phyloP scores from a whole-genome alignment of 2,888 invertebrate species.

The Machimus atricapillus region DNA sequence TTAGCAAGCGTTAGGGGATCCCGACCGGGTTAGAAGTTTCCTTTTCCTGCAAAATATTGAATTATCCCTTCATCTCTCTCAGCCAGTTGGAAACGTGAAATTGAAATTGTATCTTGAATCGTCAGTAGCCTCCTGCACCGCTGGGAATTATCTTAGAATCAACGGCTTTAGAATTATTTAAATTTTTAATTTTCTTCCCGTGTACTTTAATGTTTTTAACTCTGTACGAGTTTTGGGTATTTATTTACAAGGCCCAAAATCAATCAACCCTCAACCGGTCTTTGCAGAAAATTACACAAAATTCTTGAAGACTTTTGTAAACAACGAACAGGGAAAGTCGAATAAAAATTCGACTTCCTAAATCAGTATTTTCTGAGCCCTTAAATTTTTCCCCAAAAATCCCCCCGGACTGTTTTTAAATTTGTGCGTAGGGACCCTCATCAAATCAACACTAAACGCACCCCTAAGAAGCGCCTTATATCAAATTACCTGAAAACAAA shows the following conservation, averaged over 20 bases:
- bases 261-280: background rate
- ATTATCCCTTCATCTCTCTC: slow-evolving; percentile 35
- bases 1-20: slow-evolving; percentile 53
- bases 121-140: background rate
- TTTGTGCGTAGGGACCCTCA: background rate
- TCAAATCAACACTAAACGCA: slow-evolving; percentile 40
- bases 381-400: background rate
- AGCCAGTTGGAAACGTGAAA: slow-evolving; percentile 6
- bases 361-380: background rate
- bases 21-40: slow-evolving; percentile 47
- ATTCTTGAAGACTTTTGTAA: background rate
- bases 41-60: slow-evolving; percentile 39
- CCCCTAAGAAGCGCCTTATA: slow-evolving; percentile 41
- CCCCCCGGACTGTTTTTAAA: background rate
- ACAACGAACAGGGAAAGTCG: background rate
- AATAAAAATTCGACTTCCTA: background rate
- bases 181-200: background rate
- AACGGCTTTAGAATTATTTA: background rate
- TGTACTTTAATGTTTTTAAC: background rate
- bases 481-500: slow-evolving; percentile 47
- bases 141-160: slow-evolving; percentile 9
- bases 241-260: background rate
- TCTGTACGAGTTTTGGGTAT: background rate
- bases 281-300: background rate
- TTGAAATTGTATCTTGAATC: slow-evolving; percentile 21